Evolutionary conservation across 2,797 vertebrate genomes (phyloP).

Genomic region (Pipistrellus pipistrellus): DNA sequence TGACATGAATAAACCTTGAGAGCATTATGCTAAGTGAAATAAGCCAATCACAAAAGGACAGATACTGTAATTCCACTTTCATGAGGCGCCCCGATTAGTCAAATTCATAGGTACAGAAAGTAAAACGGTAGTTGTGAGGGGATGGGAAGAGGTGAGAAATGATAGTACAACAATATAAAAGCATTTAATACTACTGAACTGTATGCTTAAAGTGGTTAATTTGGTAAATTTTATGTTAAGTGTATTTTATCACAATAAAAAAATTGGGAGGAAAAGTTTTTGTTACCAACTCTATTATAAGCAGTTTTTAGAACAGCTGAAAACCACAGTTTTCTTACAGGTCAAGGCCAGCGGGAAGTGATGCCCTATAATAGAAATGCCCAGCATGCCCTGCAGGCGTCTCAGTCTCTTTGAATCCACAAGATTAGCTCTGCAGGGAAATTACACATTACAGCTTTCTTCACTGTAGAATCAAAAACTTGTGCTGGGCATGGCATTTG

Average conservation of each 20-base stretch:
- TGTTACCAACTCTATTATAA: background rate
- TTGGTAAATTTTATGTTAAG: background rate
- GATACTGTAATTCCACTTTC: background rate
- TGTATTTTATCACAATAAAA: background rate
- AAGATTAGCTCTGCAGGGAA: background rate
- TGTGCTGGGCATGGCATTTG: background rate
- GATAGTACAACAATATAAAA: background rate
- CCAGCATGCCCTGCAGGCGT: background rate
- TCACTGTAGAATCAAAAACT: slow-evolving; percentile 41
- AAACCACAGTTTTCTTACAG: background rate
- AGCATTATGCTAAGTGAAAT: background rate
- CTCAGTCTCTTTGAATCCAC: background rate
- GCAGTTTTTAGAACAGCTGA: background rate
- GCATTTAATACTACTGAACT: background rate
- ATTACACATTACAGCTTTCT: slow-evolving; percentile 13
- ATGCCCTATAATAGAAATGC: fast-evolving
- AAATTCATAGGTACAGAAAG: background rate
- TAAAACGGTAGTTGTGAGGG: background rate
- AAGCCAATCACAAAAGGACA: background rate
- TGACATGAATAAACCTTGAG: background rate
- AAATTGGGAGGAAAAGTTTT: background rate
- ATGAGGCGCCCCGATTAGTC: background rate
- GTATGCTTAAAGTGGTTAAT: background rate
- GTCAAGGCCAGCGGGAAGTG: background rate
- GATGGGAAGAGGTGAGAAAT: background rate